Conservation (phyloP, 2,888 invertebrate species). For the Hydraecia micacea region DNA sequence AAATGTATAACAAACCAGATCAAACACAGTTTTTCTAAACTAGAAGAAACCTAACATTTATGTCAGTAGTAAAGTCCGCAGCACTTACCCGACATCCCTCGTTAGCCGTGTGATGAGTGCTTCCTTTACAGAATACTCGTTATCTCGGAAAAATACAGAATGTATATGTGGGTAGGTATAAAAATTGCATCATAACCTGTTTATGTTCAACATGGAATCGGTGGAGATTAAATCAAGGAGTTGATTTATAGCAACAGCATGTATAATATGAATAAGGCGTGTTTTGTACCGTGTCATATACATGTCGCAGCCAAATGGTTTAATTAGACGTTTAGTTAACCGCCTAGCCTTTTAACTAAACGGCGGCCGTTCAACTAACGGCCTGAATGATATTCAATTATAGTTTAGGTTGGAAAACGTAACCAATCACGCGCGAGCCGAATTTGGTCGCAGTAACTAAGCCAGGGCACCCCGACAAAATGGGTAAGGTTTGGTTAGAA, state of each 20-base stretch:
- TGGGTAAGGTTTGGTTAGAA: too few relatives aligned
- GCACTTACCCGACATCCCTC: slow-evolving; percentile 30
- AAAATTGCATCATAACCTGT: slow-evolving; percentile 52
- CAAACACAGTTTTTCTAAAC: slow-evolving; percentile 15
- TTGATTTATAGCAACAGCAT: slow-evolving; percentile 52
- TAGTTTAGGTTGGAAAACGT: too few relatives aligned
- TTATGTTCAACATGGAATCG: slow-evolving; percentile 40
- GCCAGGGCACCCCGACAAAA: too few relatives aligned
- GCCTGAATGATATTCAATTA: too few relatives aligned
- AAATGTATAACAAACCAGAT: neutral
- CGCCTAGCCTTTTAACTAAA: too few relatives aligned
- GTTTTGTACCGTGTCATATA: neutral
- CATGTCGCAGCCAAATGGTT: too few relatives aligned
- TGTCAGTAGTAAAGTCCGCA: slow-evolving; percentile 34
- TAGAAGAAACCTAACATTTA: slow-evolving; percentile 25
- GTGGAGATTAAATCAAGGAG: slow-evolving; percentile 44
- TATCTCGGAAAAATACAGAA: slow-evolving; percentile 31
- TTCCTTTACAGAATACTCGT: slow-evolving; percentile 56
- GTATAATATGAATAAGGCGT: slow-evolving; percentile 2
- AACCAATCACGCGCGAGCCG: too few relatives aligned
- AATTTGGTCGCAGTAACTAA: too few relatives aligned
- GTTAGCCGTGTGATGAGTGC: slow-evolving; percentile 48
- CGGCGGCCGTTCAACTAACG: too few relatives aligned
- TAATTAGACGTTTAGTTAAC: too few relatives aligned
- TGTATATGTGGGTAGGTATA: slow-evolving; percentile 21